A percentile compares a stretch with the other conserved stretches of the same genome.
These are phyloP conservation scores for Cheirogaleus major DNA, from an alignment of 2,797 vertebrate species.

Conservation along the genomic window DNA sequence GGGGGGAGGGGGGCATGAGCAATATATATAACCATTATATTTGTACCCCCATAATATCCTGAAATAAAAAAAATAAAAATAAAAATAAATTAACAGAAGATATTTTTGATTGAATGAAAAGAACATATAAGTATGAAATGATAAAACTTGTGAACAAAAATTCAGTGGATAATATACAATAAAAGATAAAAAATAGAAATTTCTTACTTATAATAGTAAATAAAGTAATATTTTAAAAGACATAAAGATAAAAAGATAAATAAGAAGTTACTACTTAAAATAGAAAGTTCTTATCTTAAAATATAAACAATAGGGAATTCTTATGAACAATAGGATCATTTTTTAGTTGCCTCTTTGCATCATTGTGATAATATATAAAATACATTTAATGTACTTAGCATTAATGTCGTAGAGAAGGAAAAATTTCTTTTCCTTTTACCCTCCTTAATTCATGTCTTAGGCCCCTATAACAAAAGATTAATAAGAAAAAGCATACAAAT, in stretches of 20 bases:
- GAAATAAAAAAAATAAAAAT: no score
- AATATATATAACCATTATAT: no score
- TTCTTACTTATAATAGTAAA: background rate
- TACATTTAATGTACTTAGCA: background rate
- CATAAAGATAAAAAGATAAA: background rate
- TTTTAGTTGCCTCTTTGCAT: background rate
- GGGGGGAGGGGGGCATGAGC: no score
- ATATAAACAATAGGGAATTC: background rate
- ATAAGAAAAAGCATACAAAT: background rate
- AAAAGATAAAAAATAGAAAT: background rate
- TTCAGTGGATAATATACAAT: background rate
- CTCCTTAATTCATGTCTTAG: background rate
- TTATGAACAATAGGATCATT: background rate
- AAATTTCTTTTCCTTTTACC: background rate
- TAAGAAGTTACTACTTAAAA: background rate
- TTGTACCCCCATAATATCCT: no score
- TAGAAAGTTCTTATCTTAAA: background rate
- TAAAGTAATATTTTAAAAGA: background rate
- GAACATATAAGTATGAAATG: background rate
- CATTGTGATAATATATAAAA: background rate
- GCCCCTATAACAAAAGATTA: background rate
- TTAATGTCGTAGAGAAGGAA: background rate
- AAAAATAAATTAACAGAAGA: background rate
- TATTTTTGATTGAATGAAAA: background rate
- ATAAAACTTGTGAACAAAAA: conserved; percentile 5